These are phyloP conservation scores for Drosophila testacea DNA, from an alignment of 2,888 invertebrate species.

Conservation along the genomic window DNA sequence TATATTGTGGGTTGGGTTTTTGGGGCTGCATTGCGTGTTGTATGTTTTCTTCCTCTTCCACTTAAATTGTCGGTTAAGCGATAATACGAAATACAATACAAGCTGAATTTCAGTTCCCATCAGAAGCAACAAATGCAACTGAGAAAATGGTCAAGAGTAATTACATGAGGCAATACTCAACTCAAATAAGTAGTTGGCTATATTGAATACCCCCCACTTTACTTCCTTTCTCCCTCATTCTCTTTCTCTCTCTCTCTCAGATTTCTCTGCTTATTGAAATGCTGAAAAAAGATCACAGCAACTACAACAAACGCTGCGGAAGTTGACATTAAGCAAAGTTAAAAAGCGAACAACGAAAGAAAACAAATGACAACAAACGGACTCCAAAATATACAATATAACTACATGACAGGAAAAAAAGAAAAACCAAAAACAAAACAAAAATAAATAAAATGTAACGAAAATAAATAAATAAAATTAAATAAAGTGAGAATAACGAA, in stretches of 20 bases:
- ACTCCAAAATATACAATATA: conserved; percentile 19
- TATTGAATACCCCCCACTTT: conserved; percentile 16
- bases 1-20: background rate
- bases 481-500: conserved; percentile 46
- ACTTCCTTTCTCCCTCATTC: conserved; percentile 12
- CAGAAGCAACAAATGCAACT: conserved; percentile 25
- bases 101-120: conserved; percentile 37
- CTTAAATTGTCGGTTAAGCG: conserved; percentile 66
- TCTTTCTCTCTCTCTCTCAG: conserved; percentile 1
- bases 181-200: conserved; percentile 34
- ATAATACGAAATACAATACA: conserved; percentile 57
- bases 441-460: background rate
- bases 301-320: conserved; percentile 45
- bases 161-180: conserved; percentile 57
- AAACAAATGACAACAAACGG: conserved; percentile 29
- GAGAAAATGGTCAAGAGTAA: conserved; percentile 50
- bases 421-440: conserved; percentile 18
- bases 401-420: conserved; percentile 6
- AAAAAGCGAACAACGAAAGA: conserved; percentile 21
- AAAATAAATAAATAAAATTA: conserved; percentile 44
- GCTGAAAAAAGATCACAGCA: conserved; percentile 23
- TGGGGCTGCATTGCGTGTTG: conserved; percentile 56
- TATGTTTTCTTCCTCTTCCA: conserved; percentile 39
- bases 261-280: conserved; percentile 24
- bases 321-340: conserved; percentile 58